phyloP scores from a whole-genome alignment of 2,113 vertebrate species.

The Nanorana parkeri region DNA sequence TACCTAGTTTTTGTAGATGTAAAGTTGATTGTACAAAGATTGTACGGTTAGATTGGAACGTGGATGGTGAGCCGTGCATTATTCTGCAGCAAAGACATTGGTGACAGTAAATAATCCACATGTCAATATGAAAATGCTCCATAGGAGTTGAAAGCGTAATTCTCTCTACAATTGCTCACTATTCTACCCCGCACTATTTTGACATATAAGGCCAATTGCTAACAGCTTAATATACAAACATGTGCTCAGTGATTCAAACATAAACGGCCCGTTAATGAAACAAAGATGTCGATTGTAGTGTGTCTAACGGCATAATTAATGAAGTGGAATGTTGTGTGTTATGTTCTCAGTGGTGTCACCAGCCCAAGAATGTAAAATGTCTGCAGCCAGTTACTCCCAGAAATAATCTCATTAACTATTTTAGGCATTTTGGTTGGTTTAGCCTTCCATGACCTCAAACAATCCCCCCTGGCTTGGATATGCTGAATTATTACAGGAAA shows the following conservation, averaged over 20 bases:
- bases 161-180: no score
- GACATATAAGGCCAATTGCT: no score
- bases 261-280: neutral
- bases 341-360: neutral
- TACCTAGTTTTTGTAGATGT: no score
- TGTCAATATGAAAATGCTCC: no score
- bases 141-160: no score
- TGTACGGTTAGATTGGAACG: no score
- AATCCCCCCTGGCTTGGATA: neutral
- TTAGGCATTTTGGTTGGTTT: conserved; percentile 35
- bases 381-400: conserved; percentile 16
- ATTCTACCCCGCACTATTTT: no score
- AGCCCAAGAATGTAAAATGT: conserved; percentile 9
- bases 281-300: conserved; percentile 3
- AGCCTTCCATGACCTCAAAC: conserved; percentile 19
- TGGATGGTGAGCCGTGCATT: no score
- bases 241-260: neutral
- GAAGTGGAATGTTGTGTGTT: conserved; percentile 12
- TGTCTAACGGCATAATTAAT: conserved; percentile 15
- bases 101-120: no score
- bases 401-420: conserved; percentile 47
- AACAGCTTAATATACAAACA: neutral
- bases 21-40: no score
- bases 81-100: no score
- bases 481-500: neutral